Evolutionary conservation across 1,140 invertebrate genomes (phyloP).

Genomic region (Tetramorium parvispinum): DNA sequence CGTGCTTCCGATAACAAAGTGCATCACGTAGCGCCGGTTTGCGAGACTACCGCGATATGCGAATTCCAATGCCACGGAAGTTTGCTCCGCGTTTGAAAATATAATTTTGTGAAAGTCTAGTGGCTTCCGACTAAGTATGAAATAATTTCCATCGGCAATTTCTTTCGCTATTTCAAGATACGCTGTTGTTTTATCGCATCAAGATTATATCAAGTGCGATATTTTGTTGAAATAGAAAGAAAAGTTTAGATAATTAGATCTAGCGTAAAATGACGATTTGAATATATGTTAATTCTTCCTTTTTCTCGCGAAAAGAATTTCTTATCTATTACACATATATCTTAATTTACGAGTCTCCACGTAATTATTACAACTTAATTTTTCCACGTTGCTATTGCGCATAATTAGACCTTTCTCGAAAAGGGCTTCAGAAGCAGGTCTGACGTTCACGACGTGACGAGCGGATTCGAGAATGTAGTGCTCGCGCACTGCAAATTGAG

Average conservation of each 20-base stretch:
- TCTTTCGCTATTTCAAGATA: not conserved
- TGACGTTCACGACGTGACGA: constrained; percentile 2
- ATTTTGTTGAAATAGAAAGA: not conserved
- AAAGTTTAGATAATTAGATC: not conserved
- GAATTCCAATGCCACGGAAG: constrained; percentile 8
- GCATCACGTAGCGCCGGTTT: constrained; percentile 7
- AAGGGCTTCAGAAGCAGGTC: not conserved
- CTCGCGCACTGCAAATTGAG: constrained; percentile 14
- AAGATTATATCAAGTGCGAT: not conserved
- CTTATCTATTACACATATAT: not conserved
- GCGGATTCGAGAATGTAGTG: constrained; percentile 25
- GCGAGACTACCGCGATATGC: not conserved
- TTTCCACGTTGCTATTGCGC: not conserved
- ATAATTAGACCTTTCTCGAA: not conserved
- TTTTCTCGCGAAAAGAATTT: not conserved
- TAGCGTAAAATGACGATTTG: not conserved
- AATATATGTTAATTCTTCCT: not conserved
- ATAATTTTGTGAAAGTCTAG: constrained; percentile 27
- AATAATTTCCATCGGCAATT: constrained; percentile 32
- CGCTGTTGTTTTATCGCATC: not conserved
- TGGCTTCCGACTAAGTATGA: not conserved
- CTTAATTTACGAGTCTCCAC: not conserved
- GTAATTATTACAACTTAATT: no score
- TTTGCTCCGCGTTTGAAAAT: not conserved
- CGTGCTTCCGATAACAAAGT: constrained; percentile 10